These are phyloP conservation scores for Sicus ferrugineus DNA, from an alignment of 2,888 invertebrate species.

Conservation along the genomic window DNA sequence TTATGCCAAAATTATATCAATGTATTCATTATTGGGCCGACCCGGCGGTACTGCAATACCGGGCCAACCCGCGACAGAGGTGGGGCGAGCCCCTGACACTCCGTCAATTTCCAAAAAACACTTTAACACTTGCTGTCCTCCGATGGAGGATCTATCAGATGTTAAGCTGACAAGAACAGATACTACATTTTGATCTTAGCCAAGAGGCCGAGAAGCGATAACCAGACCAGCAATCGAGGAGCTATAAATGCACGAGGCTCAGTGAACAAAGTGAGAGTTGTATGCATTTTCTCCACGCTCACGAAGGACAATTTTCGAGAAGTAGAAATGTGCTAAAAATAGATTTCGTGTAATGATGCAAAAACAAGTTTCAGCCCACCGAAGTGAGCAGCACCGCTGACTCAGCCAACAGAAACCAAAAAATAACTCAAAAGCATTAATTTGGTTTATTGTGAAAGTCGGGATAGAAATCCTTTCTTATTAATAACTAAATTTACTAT, in stretches of 20 bases:
- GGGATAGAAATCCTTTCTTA: too few relatives aligned
- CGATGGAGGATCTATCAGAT: conserved; percentile 71
- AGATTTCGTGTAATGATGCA: too few relatives aligned
- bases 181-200: conserved; percentile 73
- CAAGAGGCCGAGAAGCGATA: conserved; percentile 66
- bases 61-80: conserved; percentile 73
- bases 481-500: too few relatives aligned
- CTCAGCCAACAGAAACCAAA: too few relatives aligned
- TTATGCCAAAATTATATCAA: too few relatives aligned
- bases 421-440: too few relatives aligned
- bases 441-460: too few relatives aligned
- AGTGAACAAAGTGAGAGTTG: not conserved
- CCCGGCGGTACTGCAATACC: conserved; percentile 62
- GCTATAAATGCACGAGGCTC: not conserved
- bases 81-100: conserved; percentile 72
- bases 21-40: conserved; percentile 26
- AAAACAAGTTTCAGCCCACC: too few relatives aligned
- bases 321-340: too few relatives aligned
- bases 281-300: not conserved
- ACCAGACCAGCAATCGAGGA: not conserved
- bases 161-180: conserved; percentile 77
- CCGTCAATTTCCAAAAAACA: conserved; percentile 68
- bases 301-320: too few relatives aligned
- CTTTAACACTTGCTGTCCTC: conserved; percentile 69
- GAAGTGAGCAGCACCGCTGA: too few relatives aligned